phyloP scores from a whole-genome alignment of 2,888 invertebrate genomes.

The Nomada lathburiana region DNA sequence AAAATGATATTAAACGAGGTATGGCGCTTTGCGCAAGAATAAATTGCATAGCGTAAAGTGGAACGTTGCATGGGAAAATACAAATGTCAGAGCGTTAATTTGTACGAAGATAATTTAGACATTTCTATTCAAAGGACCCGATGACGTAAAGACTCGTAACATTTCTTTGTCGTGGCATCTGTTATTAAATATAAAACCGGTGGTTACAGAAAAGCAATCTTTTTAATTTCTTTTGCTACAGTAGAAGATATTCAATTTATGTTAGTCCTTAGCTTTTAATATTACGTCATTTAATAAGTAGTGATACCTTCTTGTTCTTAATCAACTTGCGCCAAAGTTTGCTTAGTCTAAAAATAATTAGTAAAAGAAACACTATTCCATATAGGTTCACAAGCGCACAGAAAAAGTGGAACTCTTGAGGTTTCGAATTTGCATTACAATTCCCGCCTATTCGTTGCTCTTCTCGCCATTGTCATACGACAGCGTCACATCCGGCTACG shows the following conservation, averaged over 20 bases:
- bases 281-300: no score
- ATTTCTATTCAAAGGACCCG: background rate
- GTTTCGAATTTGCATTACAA: background rate
- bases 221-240: background rate
- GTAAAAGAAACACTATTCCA: no score
- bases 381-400: no score
- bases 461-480: constrained; percentile 6
- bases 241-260: no score
- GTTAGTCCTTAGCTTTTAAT: no score
- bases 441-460: background rate
- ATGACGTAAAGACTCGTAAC: background rate
- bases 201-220: background rate
- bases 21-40: background rate
- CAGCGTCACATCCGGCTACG: constrained; percentile 51
- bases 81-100: background rate
- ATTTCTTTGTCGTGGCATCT: background rate
- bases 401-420: background rate
- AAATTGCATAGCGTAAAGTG: background rate
- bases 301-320: no score
- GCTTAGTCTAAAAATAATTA: no score
- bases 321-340: no score
- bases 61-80: background rate
- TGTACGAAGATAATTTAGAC: no score
- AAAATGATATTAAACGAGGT: background rate
- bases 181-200: background rate